A percentile compares a stretch with the other conserved stretches of the same genome.
These are phyloP conservation scores for Falcunculus frontatus DNA, from an alignment of 2,113 vertebrate genomes.

Conservation along the genomic window DNA sequence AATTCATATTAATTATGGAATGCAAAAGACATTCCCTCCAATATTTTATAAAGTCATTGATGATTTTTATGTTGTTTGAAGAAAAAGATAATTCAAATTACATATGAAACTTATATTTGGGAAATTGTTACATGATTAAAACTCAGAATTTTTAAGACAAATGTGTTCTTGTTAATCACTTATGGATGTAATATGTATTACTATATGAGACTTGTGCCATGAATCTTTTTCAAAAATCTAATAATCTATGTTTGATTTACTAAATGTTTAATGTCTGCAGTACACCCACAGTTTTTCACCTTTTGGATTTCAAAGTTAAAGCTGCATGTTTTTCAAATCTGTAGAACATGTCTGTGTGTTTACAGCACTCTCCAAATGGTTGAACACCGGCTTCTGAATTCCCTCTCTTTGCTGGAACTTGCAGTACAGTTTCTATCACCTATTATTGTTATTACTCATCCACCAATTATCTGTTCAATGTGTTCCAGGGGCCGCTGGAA, in stretches of 20 bases:
- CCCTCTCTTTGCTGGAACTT: neutral
- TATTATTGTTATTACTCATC: neutral
- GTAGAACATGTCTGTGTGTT: neutral
- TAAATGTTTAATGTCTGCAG: neutral
- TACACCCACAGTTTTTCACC: neutral
- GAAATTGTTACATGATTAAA: neutral
- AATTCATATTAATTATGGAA: neutral
- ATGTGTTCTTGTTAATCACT: neutral
- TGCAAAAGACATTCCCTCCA: neutral
- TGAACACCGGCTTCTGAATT: neutral
- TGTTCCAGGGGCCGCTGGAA: slow-evolving; percentile 86
- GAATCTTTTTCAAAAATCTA: neutral
- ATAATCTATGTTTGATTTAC: neutral
- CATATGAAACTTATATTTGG: neutral
- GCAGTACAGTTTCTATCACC: neutral
- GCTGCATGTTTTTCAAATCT: neutral
- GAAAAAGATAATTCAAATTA: neutral
- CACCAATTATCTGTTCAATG: neutral
- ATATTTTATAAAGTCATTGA: neutral
- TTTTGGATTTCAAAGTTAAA: neutral
- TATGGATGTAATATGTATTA: neutral
- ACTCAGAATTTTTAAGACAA: neutral
- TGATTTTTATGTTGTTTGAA: neutral
- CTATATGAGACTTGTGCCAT: neutral
- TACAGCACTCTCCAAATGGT: neutral